phyloP scores from a whole-genome alignment of 2,888 invertebrate species.

The Plagodis pulveraria region DNA sequence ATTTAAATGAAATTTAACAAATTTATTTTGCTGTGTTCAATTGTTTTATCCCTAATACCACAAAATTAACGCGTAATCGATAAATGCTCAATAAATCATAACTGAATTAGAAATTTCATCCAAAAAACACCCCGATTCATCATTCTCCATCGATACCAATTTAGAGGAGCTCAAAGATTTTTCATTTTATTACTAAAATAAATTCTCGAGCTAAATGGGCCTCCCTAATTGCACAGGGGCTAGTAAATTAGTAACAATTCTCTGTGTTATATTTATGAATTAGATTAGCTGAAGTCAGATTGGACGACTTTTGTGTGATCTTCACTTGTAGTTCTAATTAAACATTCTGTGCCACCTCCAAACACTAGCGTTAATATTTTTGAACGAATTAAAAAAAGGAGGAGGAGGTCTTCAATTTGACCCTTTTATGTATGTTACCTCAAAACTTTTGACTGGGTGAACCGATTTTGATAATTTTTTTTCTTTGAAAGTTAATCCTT shows the following conservation, averaged over 20 bases:
- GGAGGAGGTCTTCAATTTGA: too few relatives aligned
- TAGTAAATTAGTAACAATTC: constrained; percentile 33
- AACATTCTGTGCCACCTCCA: too few relatives aligned
- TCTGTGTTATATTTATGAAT: constrained; percentile 12
- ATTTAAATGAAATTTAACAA: too few relatives aligned
- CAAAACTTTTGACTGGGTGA: too few relatives aligned
- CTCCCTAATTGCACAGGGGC: constrained; percentile 32
- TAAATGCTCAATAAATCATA: constrained; percentile 17
- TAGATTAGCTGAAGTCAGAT: not conserved
- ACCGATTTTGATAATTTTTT: too few relatives aligned
- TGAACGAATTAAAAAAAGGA: too few relatives aligned
- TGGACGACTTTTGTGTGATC: not conserved
- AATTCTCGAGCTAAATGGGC: constrained; percentile 32
- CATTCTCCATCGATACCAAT: constrained; percentile 28
- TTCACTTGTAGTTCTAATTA: too few relatives aligned
- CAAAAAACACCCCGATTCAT: constrained; percentile 16
- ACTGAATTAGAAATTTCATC: constrained; percentile 14
- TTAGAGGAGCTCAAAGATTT: constrained; percentile 20
- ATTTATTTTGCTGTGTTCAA: too few relatives aligned
- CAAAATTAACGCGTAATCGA: not conserved
- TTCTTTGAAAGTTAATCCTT: too few relatives aligned
- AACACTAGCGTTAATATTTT: too few relatives aligned
- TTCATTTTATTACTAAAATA: constrained; percentile 32
- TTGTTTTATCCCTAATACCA: too few relatives aligned
- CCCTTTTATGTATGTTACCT: too few relatives aligned